These are phyloP conservation scores for Formica selysi DNA, from an alignment of 1,140 invertebrate species.

Conservation along the genomic window DNA sequence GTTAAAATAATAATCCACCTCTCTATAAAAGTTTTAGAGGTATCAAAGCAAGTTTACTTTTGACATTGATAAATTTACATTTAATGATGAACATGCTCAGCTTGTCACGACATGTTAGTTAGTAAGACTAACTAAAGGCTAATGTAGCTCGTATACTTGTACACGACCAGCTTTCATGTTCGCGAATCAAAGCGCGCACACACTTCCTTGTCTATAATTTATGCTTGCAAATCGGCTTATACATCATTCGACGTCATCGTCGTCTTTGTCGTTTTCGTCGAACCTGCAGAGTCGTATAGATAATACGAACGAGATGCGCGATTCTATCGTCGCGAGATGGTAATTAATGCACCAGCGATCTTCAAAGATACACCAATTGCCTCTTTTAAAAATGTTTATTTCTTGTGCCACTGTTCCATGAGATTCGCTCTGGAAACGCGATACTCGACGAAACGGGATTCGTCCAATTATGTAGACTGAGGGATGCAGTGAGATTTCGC, in stretches of 20 bases:
- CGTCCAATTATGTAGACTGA: slow-evolving; percentile 65
- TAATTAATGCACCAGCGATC: slow-evolving; percentile 67
- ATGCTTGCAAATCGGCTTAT: slow-evolving; percentile 72
- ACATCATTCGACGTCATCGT: slow-evolving; percentile 1
- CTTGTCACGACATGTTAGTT: no score
- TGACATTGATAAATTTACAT: no score
- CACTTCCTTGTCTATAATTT: slow-evolving; percentile 63
- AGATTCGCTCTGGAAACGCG: slow-evolving; percentile 9
- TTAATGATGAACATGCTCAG: slow-evolving; percentile 7
- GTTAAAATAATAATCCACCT: not conserved
- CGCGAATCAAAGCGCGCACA: slow-evolving; percentile 26
- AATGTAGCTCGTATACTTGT: not conserved
- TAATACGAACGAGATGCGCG: slow-evolving; percentile 64
- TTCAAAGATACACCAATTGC: slow-evolving; percentile 49
- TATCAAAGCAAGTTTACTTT: not conserved
- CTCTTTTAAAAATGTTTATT: slow-evolving; percentile 62
- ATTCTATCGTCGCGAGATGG: slow-evolving; percentile 54
- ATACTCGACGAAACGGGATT: slow-evolving; percentile 49
- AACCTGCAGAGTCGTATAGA: slow-evolving; percentile 28
- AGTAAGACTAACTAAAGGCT: not conserved
- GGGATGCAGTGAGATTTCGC: slow-evolving; percentile 2
- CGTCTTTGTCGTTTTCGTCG: slow-evolving; percentile 9
- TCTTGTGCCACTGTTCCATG: slow-evolving; percentile 32
- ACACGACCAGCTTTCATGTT: not conserved
- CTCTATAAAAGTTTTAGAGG: not conserved